Evolutionary conservation across 2,888 invertebrate genomes (phyloP).

Genomic region (Andrena trimmerana): DNA sequence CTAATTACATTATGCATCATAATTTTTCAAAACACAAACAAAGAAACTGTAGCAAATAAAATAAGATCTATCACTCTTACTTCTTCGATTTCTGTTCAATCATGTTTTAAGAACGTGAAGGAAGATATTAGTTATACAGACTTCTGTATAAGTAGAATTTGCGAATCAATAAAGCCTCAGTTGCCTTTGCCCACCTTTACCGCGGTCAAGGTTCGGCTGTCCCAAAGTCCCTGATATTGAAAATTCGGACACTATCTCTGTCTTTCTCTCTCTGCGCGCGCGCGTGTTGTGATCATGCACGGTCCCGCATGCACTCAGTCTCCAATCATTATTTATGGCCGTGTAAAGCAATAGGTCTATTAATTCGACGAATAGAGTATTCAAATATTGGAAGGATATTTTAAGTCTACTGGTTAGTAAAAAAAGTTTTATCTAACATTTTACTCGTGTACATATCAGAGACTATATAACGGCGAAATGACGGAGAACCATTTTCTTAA

Average conservation of each 20-base stretch:
- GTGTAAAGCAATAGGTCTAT: neutral
- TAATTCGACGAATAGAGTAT: neutral
- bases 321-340: neutral
- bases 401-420: neutral
- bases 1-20: too few species aligned
- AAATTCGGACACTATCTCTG: neutral
- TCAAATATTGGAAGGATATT: neutral
- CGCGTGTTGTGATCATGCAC: too few species aligned
- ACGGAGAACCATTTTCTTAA: neutral
- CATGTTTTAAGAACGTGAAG: neutral
- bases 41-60: too few species aligned
- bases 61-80: too few species aligned
- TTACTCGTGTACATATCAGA: neutral
- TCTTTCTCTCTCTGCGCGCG: too few species aligned
- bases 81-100: too few species aligned
- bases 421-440: neutral
- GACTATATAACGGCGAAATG: neutral
- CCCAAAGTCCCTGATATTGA: constrained; percentile 18
- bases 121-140: neutral
- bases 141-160: neutral
- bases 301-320: neutral
- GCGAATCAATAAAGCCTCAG: constrained; percentile 46
- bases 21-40: too few species aligned
- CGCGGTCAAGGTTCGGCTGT: constrained; percentile 46
- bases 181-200: constrained; percentile 31